Conservation (phyloP, 2,888 invertebrate species). For the Trissonchulus latispiculum region DNA sequence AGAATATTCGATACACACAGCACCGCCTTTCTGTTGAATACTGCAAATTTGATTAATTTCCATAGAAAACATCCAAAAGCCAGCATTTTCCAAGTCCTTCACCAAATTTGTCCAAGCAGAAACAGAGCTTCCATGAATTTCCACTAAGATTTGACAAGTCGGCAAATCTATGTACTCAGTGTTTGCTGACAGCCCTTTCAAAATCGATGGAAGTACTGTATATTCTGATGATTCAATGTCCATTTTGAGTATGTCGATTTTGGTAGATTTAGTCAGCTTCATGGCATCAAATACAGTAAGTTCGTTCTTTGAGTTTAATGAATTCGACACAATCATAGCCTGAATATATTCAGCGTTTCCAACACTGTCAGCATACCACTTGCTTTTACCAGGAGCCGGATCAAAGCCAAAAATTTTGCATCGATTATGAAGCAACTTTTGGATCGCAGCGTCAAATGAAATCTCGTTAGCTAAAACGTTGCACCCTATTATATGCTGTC, state of each 20-base stretch:
- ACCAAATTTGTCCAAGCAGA: too few relatives aligned
- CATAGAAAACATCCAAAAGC: too few relatives aligned
- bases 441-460: neutral
- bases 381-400: neutral
- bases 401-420: constrained; percentile 4
- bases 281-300: neutral
- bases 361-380: neutral
- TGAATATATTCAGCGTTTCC: neutral
- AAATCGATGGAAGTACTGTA: neutral
- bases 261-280: neutral
- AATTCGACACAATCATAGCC: neutral
- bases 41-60: too few relatives aligned
- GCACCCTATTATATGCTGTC: too few relatives aligned
- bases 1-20: too few relatives aligned
- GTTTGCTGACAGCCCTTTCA: neutral
- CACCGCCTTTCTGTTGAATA: too few relatives aligned
- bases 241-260: constrained; percentile 18
- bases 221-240: constrained; percentile 16
- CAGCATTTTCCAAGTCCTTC: too few relatives aligned
- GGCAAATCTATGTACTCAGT: neutral
- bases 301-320: neutral
- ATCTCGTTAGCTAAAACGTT: too few relatives aligned
- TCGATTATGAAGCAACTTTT: neutral
- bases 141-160: constrained; percentile 8
- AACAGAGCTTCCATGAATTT: too few relatives aligned